These are phyloP conservation scores for Numenius arquata DNA, from an alignment of 2,113 vertebrate species.

Conservation along the genomic window DNA sequence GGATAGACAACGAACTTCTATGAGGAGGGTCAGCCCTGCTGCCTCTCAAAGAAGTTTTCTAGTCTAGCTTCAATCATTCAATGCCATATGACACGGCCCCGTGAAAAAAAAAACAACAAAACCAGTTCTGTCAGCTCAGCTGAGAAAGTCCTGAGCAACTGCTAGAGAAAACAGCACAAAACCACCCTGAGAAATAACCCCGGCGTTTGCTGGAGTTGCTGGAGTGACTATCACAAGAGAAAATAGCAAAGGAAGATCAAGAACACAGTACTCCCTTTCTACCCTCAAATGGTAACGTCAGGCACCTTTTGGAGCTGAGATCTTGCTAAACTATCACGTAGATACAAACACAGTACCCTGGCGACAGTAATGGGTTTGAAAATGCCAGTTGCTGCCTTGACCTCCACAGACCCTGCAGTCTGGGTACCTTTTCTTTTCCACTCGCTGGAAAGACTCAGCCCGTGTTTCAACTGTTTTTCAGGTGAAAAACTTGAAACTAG, in stretches of 20 bases:
- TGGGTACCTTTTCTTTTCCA: neutral
- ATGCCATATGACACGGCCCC: neutral
- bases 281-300: neutral
- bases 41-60: neutral
- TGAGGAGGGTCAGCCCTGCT: neutral
- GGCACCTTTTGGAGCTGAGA: neutral
- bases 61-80: neutral
- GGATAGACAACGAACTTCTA: accelerated
- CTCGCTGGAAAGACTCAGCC: neutral
- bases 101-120: neutral
- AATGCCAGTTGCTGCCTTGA: neutral
- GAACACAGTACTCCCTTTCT: neutral
- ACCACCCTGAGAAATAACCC: neutral
- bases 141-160: neutral
- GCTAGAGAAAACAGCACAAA: neutral
- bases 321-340: neutral
- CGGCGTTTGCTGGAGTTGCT: neutral
- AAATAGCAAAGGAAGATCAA: neutral
- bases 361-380: neutral
- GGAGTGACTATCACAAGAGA: neutral
- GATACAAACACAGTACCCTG: neutral
- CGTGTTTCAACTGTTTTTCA: neutral
- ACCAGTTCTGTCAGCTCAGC: neutral
- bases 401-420: neutral
- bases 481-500: neutral